A percentile compares a stretch with the other conserved stretches of the same genome.
Evolutionary conservation across 2,888 invertebrate genomes (phyloP).

Genomic region (Temnothorax ravouxi): DNA sequence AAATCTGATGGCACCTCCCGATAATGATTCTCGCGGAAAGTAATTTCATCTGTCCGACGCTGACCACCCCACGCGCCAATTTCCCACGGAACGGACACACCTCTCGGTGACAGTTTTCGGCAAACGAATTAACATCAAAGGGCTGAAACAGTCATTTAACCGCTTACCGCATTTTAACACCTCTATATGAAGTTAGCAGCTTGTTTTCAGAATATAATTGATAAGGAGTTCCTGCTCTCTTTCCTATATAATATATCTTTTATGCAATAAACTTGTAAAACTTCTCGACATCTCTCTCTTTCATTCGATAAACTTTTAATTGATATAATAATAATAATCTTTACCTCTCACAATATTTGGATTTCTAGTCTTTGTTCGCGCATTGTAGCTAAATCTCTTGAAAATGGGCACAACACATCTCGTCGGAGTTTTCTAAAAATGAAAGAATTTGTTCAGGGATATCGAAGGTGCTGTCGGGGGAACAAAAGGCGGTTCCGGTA

Average conservation of each 20-base stretch:
- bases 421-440: background rate
- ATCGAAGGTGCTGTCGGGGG: background rate
- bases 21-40: conserved; percentile 60
- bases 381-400: background rate
- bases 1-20: conserved; percentile 67
- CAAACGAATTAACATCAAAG: conserved; percentile 41
- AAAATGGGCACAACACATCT: background rate
- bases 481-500: conserved; percentile 45
- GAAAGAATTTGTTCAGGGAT: conserved; percentile 19
- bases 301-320: background rate
- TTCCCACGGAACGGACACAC: conserved; percentile 41
- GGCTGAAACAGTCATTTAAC: conserved; percentile 18
- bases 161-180: conserved; percentile 41
- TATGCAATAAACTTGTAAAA: background rate
- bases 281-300: background rate
- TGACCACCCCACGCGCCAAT: conserved; percentile 22
- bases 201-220: conserved; percentile 27
- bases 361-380: background rate
- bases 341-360: background rate
- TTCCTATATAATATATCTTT: background rate
- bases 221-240: background rate
- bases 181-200: background rate
- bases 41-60: conserved; percentile 46
- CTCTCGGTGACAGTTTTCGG: conserved; percentile 36
- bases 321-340: background rate